Percentiles rank a stretch among this genome's conserved stretches.
phyloP scores from a whole-genome alignment of 1,140 invertebrate species.

The Oedothorax gibbosus region DNA sequence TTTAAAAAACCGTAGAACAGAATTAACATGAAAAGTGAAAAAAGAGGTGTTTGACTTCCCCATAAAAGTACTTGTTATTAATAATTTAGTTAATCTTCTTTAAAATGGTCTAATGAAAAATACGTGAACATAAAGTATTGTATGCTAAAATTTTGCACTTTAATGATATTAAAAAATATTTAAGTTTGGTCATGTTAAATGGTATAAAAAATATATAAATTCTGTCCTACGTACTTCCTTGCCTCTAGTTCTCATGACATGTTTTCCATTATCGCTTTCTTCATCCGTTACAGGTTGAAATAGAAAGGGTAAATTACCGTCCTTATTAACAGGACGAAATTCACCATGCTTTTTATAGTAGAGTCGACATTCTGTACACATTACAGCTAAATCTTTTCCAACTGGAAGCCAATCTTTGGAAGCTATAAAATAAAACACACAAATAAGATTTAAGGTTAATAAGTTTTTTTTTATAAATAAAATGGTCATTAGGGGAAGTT shows the following conservation, averaged over 20 bases:
- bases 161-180: no score
- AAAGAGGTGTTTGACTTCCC: no score
- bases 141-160: no score
- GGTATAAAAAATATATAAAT: no score
- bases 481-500: neutral
- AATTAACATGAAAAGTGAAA: no score
- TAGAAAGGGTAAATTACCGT: slow-evolving; percentile 73
- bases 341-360: slow-evolving; percentile 88
- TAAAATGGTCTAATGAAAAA: no score
- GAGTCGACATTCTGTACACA: slow-evolving; percentile 85
- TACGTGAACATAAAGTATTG: no score
- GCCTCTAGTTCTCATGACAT: slow-evolving; percentile 73
- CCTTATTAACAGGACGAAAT: slow-evolving; percentile 73
- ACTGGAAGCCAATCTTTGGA: slow-evolving; percentile 82
- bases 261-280: slow-evolving; percentile 69
- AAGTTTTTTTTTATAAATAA: neutral
- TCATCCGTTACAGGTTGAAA: slow-evolving; percentile 78
- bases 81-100: no score
- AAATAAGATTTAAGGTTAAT: neutral
- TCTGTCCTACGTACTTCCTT: slow-evolving; percentile 63
- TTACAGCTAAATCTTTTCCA: slow-evolving; percentile 80
- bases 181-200: no score
- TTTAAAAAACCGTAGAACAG: no score
- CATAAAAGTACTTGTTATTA: no score
- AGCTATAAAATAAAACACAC: slow-evolving; percentile 68